Conservation (phyloP, 2,888 invertebrate species). For the Phaedon cochleariae region DNA sequence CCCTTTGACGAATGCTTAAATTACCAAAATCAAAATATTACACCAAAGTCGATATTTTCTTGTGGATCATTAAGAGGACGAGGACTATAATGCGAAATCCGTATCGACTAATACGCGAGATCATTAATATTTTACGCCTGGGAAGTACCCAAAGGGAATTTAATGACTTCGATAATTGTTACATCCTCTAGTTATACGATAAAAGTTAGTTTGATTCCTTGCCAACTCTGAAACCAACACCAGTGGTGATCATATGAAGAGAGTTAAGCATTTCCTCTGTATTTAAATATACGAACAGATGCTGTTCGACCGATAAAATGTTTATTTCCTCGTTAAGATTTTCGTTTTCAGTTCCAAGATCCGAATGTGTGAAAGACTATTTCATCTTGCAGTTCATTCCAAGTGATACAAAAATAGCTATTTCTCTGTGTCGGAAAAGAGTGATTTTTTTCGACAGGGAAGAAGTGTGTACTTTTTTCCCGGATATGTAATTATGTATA, state of each 20-base stretch:
- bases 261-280: too few species aligned
- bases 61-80: background rate
- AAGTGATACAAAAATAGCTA: too few species aligned
- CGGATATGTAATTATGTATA: too few species aligned
- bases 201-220: background rate
- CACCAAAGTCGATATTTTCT: background rate
- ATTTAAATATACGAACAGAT: conserved; percentile 11
- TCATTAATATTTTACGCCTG: background rate
- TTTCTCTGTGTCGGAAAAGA: too few species aligned
- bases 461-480: too few species aligned
- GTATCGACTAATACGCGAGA: background rate
- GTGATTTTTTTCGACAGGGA: too few species aligned
- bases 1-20: too few species aligned
- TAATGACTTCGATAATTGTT: background rate
- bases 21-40: too few species aligned
- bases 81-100: background rate
- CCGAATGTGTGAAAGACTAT: too few species aligned
- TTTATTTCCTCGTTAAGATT: conserved; percentile 10
- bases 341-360: too few species aligned
- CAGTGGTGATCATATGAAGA: too few species aligned
- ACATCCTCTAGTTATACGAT: background rate
- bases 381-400: too few species aligned
- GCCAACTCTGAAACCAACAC: background rate
- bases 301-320: conserved; percentile 14
- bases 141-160: background rate